Evolutionary conservation across 2,888 invertebrate genomes (phyloP).

Genomic region (Limnephilus auricula): DNA sequence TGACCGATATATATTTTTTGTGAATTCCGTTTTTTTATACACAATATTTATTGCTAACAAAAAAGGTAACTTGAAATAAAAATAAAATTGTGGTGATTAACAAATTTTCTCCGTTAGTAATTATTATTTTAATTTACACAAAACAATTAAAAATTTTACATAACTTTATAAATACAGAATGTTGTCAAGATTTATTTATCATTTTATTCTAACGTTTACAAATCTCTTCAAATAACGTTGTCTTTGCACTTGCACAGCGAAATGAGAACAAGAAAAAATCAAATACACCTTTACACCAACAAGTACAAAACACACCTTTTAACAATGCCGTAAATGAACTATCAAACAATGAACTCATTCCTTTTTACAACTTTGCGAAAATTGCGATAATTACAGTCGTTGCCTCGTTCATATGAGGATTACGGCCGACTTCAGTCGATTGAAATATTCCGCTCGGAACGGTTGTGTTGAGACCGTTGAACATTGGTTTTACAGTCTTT

Average conservation of each 20-base stretch:
- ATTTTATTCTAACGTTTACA: neutral
- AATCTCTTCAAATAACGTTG: neutral
- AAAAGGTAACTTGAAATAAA: no score
- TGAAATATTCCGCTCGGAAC: neutral
- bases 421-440: neutral
- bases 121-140: neutral
- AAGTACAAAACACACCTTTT: neutral
- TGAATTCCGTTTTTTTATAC: neutral
- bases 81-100: no score
- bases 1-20: neutral
- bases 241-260: neutral
- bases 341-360: neutral
- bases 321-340: neutral
- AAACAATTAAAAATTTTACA: neutral
- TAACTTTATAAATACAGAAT: neutral
- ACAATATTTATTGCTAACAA: no score
- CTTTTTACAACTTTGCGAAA: neutral
- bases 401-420: neutral
- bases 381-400: neutral
- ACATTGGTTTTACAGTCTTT: neutral
- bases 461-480: neutral
- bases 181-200: neutral
- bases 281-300: neutral
- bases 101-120: no score
- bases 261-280: neutral